Evolutionary conservation across 2,113 vertebrate genomes (phyloP).

Genomic region (Artemisiospiza belli): DNA sequence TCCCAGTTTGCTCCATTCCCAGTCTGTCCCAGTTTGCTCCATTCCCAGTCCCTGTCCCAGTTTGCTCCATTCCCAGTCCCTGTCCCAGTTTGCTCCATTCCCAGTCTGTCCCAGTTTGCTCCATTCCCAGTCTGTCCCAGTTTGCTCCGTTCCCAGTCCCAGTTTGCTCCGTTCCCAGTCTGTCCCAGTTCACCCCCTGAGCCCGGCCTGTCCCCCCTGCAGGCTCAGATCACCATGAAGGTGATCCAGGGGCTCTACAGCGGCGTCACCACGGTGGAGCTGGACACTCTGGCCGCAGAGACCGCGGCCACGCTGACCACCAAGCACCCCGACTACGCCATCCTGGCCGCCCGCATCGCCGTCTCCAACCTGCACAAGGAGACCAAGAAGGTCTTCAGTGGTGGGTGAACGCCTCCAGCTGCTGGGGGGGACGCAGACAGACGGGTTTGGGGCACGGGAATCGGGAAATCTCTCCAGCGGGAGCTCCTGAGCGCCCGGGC

Average conservation of each 20-base stretch:
- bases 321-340: slow-evolving; percentile 94
- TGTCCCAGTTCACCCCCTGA: neutral
- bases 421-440: neutral
- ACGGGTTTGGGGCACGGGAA: neutral
- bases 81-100: too few species aligned
- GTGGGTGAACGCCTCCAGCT: slow-evolving; percentile 66
- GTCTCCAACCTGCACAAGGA: slow-evolving; percentile 97
- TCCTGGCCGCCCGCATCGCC: slow-evolving; percentile 92
- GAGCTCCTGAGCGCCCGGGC: neutral
- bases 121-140: too few species aligned
- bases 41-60: too few species aligned
- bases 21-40: too few species aligned
- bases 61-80: too few species aligned
- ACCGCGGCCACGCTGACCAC: slow-evolving; percentile 94
- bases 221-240: slow-evolving; percentile 99
- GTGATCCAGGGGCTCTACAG: slow-evolving; percentile 96
- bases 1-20: too few species aligned
- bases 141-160: too few species aligned
- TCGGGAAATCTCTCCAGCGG: neutral
- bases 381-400: slow-evolving; percentile 97
- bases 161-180: too few species aligned
- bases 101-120: too few species aligned
- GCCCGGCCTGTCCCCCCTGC: neutral
- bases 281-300: slow-evolving; percentile 94
- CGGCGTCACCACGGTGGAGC: slow-evolving; percentile 92